Base-by-base conservation (phyloP, 2,113 vertebrate species). In the Propithecus coquereli region DNA sequence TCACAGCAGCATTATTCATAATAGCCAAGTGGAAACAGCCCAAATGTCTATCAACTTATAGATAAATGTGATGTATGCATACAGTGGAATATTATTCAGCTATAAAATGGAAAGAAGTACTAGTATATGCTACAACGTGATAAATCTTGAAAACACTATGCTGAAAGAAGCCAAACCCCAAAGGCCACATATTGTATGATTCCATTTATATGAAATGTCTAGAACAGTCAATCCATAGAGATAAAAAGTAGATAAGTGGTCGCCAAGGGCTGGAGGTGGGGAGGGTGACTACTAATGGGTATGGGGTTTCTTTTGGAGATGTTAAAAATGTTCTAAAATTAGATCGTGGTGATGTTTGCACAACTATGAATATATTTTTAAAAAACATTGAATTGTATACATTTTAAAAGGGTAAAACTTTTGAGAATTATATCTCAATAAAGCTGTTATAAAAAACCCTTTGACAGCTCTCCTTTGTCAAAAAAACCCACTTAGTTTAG, bases 281-380 rank as follows among this genome's bases (percentile, higher is more conserved):
- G 71, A 88, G 23, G 61, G 25, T 50, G 30, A 94, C 45, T 40
- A 22, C 20, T 63, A 34, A 47, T 12, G 4, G 68, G 65, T 57
- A 54, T 18, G 20, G 25, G 16, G 17, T 47, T 82, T 94, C 52
- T 79, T 77, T 47, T 45, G 1, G n/a, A 47, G 17, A 43, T 90
- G n/a, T 63, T 86, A 32, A 66, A 93, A 93, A 91, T 11, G 2
- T 95, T 94, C 87, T 68, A 85, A 88, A 90, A 73, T 85, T 88
- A 91, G 54, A 95, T 16, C 74, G 22, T 90, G 14, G 52, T 77
- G 40, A 88, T 11, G 17, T 25, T 3, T 70, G 32, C 25, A 59
- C 54, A 93, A 85, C 34, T 73, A n/a, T 43, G 54, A 77, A 61
- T 30, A 86, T 37, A 74, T 47, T 63, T 37, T 70, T 37, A 54